phyloP scores from a whole-genome alignment of 2,113 vertebrate species.

The Fulmarus glacialis region DNA sequence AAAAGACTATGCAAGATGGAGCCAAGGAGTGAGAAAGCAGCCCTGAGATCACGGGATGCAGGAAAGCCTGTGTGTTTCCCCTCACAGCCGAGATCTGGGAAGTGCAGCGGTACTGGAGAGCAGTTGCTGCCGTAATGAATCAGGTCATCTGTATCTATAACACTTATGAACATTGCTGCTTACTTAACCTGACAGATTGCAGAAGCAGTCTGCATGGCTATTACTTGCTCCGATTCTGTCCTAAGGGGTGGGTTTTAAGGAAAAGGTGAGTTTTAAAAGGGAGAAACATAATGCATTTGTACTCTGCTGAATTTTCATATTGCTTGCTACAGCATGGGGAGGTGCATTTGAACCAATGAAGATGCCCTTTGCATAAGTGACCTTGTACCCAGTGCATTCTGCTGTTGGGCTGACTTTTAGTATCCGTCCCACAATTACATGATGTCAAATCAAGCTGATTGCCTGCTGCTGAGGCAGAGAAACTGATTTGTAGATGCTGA shows the following conservation, averaged over 20 bases:
- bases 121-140: background rate
- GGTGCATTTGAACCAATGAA: background rate
- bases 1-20: background rate
- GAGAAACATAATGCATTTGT: background rate
- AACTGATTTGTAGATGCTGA: background rate
- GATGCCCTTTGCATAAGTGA: background rate
- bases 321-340: background rate
- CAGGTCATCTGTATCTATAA: background rate
- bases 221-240: background rate
- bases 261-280: background rate
- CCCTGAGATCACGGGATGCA: background rate
- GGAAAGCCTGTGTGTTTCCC: background rate
- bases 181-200: background rate
- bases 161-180: accelerated
- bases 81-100: accelerated
- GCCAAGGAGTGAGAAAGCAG: background rate
- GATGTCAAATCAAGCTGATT: background rate
- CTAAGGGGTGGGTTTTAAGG: background rate
- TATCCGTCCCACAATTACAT: background rate
- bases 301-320: background rate
- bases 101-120: background rate
- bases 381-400: background rate
- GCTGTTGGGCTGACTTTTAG: background rate
- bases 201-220: background rate
- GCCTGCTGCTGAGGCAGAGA: background rate